phyloP scores from a whole-genome alignment of 2,113 vertebrate species.

The Leucosticte australis region DNA sequence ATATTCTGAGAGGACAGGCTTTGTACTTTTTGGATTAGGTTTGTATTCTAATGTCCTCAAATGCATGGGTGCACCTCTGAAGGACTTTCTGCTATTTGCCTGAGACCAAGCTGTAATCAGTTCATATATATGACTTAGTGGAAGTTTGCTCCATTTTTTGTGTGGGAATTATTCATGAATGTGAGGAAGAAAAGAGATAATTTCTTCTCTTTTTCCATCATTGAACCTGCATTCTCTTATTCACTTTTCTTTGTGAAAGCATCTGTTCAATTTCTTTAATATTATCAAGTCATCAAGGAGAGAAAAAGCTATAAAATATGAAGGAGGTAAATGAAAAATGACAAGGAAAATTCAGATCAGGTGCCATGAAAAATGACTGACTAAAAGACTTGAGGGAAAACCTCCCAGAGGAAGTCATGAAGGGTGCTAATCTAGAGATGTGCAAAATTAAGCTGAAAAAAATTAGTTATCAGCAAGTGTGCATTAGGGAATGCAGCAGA shows the following conservation, averaged over 20 bases:
- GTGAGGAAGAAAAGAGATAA: background rate
- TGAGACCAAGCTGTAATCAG: background rate
- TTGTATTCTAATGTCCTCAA: background rate
- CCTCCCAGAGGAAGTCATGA: background rate
- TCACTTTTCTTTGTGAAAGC: background rate
- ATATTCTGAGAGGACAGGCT: background rate
- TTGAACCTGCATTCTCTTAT: background rate
- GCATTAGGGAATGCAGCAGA: background rate
- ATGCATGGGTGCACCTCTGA: background rate
- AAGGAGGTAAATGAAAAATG: background rate
- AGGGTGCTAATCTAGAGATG: background rate
- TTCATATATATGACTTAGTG: background rate
- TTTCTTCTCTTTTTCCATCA: background rate
- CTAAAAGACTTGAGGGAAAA: background rate
- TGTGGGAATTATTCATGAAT: background rate
- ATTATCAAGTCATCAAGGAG: background rate
- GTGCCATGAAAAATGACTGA: background rate
- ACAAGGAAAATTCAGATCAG: background rate
- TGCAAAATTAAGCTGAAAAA: background rate
- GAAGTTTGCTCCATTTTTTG: background rate
- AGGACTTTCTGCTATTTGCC: background rate
- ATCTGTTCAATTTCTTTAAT: background rate
- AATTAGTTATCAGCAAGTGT: background rate
- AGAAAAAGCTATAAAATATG: background rate
- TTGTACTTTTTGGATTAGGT: background rate